Conservation (phyloP, 2,888 invertebrate species). For the Drosophila limbata region DNA sequence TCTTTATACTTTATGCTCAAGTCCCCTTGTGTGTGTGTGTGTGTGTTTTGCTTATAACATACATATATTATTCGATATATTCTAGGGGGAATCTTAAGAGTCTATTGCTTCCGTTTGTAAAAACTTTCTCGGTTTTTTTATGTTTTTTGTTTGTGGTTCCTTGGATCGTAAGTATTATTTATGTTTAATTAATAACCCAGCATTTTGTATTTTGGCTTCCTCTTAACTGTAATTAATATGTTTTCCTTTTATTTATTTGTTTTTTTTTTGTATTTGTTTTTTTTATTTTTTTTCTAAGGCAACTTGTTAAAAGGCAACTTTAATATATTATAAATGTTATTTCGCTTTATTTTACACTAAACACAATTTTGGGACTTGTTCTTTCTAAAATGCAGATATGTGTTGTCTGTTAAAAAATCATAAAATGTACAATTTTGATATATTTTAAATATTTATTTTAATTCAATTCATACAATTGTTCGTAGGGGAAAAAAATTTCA, state of each 20-base stretch:
- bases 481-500: conserved; percentile 12
- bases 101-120: conserved; percentile 36
- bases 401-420: conserved; percentile 15
- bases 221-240: conserved; percentile 21
- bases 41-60: conserved; percentile 17
- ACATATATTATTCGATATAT: conserved; percentile 9
- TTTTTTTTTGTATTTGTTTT: conserved; percentile 24
- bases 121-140: conserved; percentile 18
- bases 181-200: conserved; percentile 20
- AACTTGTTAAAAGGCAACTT: conserved; percentile 85
- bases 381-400: conserved; percentile 42
- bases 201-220: conserved; percentile 48
- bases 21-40: conserved; percentile 4
- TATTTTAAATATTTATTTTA: conserved; percentile 47
- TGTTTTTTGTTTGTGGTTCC: conserved; percentile 7
- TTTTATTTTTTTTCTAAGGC: conserved; percentile 78
- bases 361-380: conserved; percentile 3
- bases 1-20: neutral
- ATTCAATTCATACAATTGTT: conserved; percentile 45
- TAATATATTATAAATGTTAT: conserved; percentile 61
- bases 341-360: conserved; percentile 2
- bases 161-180: conserved; percentile 6
- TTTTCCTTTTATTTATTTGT: conserved; percentile 38
- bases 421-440: conserved; percentile 1
- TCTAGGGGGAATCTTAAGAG: conserved; percentile 31